Base-by-base conservation (phyloP, 2,797 vertebrate species). In the Apogon hyalosoma region DNA sequence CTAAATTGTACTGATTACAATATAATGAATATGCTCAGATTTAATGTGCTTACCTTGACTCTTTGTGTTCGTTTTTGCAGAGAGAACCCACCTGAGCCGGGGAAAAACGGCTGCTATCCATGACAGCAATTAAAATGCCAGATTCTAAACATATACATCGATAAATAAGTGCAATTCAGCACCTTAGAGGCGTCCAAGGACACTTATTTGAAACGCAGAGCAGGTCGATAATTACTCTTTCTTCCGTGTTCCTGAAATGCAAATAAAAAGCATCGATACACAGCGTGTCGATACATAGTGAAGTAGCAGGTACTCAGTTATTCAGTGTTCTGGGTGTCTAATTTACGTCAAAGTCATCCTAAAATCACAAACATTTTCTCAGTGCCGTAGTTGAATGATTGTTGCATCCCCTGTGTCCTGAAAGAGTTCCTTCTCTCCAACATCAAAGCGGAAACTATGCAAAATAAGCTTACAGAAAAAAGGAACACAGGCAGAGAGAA, bases 401-500 rank as follows among this genome's bases (percentile, higher is more conserved):
- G 39, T 45, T n/a, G 54, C 61, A 21, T 71, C 54, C 42, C 14
- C 58, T 45, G 63, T 64, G 68, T 84, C 64, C 78, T 77, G 39
- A 69, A 70, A 80, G 47, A 67, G 11, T 58, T 58, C 38, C 74
- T 54, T 73, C 60, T 65, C 46, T 75, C 38, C 61, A 62, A 77
- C 79, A 79, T 82, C 75, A 87, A 85, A 83, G 77, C 47, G 56
- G 28, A 75, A 82, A 80, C 69, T 70, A 74, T 77, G 70, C 61
- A 69, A 79, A 78, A 81, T 68, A 59, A 62, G 79, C 60, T 75
- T 68, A 77, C 39, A 38, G 51, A 52, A 67, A 49, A 69, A 67
- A 39, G 47, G 74, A 69, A 74, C 24, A 28, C n/a, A 52, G 65
- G 63, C 54, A 5, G 47, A 64, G 62, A 71, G 51, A 71, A 69